Conservation (phyloP, 1,140 invertebrate genomes). For the Brachionus plicatilis region DNA sequence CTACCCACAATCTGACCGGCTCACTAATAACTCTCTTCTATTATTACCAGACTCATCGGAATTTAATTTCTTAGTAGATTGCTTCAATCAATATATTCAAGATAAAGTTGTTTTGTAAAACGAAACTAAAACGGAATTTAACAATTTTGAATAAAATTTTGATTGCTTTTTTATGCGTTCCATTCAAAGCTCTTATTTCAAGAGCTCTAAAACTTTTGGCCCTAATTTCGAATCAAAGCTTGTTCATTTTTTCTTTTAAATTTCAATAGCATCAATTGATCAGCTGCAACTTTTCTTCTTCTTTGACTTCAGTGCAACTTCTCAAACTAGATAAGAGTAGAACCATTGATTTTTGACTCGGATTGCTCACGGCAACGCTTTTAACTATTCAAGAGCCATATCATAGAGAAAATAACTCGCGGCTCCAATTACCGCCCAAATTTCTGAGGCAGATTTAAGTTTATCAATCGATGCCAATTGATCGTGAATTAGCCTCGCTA, state of each 20-base stretch:
- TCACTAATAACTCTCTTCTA: neutral
- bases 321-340: neutral
- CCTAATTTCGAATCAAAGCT: neutral
- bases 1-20: neutral
- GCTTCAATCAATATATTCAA: neutral
- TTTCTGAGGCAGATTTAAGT: neutral
- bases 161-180: neutral
- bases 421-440: neutral
- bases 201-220: neutral
- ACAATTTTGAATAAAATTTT: conserved; percentile 3
- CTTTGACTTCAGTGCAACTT: neutral
- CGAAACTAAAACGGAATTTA: neutral
- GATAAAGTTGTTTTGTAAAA: conserved; percentile 1
- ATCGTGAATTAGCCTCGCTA: neutral
- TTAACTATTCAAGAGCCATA: neutral
- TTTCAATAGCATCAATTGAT: neutral
- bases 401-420: neutral
- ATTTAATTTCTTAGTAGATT: neutral
- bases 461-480: neutral
- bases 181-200: neutral
- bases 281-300: neutral
- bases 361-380: neutral
- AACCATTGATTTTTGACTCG: neutral
- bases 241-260: neutral
- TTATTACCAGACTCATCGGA: neutral